Conservation (phyloP, 2,888 invertebrate species). For the Syrista parreyssii region DNA sequence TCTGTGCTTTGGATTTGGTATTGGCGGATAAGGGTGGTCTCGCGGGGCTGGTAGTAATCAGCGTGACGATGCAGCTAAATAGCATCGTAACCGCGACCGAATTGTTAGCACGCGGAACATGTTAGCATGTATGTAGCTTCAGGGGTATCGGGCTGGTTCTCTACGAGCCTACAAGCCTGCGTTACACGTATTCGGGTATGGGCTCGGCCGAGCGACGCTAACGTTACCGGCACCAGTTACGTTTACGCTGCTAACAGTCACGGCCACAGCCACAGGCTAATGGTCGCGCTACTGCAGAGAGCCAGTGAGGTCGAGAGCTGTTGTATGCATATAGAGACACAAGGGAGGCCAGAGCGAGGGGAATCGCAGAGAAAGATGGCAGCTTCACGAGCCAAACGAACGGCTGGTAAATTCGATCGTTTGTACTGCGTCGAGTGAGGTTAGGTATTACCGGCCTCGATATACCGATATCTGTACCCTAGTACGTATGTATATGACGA, state of each 20-base stretch:
- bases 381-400: neutral
- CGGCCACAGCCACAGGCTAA: neutral
- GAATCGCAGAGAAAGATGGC: constrained; percentile 10
- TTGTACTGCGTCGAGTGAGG: neutral
- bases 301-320: neutral
- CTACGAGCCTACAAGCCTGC: constrained; percentile 19
- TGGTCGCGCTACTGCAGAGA: neutral
- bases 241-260: neutral
- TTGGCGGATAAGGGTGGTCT: neutral
- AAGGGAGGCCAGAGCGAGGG: neutral
- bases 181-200: neutral
- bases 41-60: constrained; percentile 50
- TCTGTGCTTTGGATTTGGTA: neutral
- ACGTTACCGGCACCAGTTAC: neutral
- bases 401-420: neutral
- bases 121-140: constrained; percentile 32
- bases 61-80: constrained; percentile 59
- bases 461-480: neutral
- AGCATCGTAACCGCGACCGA: constrained; percentile 61
- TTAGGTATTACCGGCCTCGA: neutral
- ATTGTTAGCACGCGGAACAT: constrained; percentile 59
- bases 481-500: neutral
- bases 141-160: constrained; percentile 43
- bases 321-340: neutral
- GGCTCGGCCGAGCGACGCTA: constrained; percentile 3